Percentiles rank a stretch among this genome's conserved stretches.
Conservation (phyloP, 1,140 invertebrate genomes). For the Arion vulgaris region DNA sequence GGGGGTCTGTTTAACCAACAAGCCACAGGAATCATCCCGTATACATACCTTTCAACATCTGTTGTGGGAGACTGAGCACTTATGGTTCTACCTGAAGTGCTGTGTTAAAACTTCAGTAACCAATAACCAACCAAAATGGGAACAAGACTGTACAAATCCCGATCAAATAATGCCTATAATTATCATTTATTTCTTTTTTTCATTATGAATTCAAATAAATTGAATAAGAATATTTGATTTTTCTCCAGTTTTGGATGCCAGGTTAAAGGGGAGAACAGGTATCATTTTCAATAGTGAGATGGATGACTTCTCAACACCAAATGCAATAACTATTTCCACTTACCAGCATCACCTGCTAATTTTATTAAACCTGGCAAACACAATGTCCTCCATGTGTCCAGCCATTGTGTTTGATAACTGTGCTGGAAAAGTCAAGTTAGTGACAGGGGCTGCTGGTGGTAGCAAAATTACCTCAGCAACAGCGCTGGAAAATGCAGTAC, state of each 20-base stretch:
- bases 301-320: constrained; percentile 94
- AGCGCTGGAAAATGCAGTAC: constrained; percentile 78
- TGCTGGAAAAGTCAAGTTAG: constrained; percentile 80
- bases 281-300: constrained; percentile 95
- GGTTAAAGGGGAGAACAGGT: constrained; percentile 81
- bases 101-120: no score
- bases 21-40: no score
- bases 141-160: no score
- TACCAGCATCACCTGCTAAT: constrained; percentile 80
- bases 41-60: no score
- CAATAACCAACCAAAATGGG: no score
- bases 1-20: no score
- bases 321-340: constrained; percentile 81
- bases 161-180: no score
- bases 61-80: no score
- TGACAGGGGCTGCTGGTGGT: constrained; percentile 92
- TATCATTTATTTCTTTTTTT: no score
- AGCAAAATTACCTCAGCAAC: constrained; percentile 89
- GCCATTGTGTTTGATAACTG: constrained; percentile 83
- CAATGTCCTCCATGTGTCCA: constrained; percentile 93
- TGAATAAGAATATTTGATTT: no score
- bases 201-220: no score
- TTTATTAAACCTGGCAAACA: constrained; percentile 85
- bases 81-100: no score
- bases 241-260: constrained; percentile 75